These are phyloP conservation scores for Orthonevra nobilis DNA, from an alignment of 2,888 invertebrate species.

Conservation along the genomic window DNA sequence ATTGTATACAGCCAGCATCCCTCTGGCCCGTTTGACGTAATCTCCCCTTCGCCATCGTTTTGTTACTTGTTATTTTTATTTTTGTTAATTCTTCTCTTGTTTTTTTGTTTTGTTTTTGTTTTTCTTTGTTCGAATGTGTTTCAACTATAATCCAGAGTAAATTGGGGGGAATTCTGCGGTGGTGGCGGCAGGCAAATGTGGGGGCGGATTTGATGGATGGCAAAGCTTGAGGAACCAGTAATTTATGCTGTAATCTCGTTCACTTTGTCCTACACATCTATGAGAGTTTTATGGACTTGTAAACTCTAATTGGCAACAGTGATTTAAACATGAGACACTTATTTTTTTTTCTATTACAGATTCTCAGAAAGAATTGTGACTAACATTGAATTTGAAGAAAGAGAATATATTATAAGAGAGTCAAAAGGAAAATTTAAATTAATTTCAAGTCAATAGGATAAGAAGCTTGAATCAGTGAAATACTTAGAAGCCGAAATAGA, in stretches of 20 bases:
- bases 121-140: conserved; percentile 35
- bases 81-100: conserved; percentile 33
- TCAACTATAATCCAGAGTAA: conserved; percentile 56
- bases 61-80: conserved; percentile 59
- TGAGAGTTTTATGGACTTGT: conserved; percentile 70
- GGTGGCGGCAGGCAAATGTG: conserved; percentile 61
- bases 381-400: too few relatives aligned
- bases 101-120: conserved; percentile 13
- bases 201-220: conserved; percentile 70
- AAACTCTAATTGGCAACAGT: conserved; percentile 70
- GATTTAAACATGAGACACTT: conserved; percentile 63
- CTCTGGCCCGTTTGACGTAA: too few relatives aligned
- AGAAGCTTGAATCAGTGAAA: too few relatives aligned
- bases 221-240: conserved; percentile 70
- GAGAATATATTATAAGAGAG: too few relatives aligned
- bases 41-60: conserved; percentile 9
- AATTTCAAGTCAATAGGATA: too few relatives aligned
- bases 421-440: too few relatives aligned
- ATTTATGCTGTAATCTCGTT: conserved; percentile 70
- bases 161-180: conserved; percentile 39
- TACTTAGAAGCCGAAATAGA: too few relatives aligned
- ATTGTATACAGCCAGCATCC: conserved; percentile 28
- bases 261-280: conserved; percentile 70
- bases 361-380: too few relatives aligned
- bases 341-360: neutral